Conservation (phyloP, 2,888 invertebrate genomes). For the Spatulosminthurus flaviceps region DNA sequence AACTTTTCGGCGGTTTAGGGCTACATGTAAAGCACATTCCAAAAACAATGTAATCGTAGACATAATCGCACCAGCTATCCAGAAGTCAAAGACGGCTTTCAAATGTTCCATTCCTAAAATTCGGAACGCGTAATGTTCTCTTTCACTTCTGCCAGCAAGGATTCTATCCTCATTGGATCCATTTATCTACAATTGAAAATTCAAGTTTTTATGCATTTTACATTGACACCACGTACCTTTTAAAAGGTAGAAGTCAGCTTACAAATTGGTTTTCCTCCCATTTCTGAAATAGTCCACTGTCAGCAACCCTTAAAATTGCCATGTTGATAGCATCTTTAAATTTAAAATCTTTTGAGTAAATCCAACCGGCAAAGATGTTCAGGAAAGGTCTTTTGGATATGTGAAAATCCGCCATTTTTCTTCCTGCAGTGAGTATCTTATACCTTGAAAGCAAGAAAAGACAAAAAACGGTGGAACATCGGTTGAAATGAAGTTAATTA, state of each 20-base stretch:
- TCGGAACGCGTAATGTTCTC: too few species aligned
- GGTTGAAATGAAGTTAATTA: not conserved
- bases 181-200: not conserved
- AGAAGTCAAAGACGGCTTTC: conserved; percentile 1
- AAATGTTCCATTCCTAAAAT: conserved; percentile 3
- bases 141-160: not conserved
- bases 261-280: conserved; percentile 41
- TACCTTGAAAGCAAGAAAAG: not conserved
- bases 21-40: not conserved
- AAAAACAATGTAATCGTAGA: not conserved
- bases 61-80: not conserved
- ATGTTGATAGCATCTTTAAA: conserved; percentile 34
- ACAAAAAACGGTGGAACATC: too few species aligned
- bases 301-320: conserved; percentile 34
- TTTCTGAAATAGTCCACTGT: conserved; percentile 35
- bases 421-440: not conserved
- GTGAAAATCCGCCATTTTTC: conserved; percentile 18
- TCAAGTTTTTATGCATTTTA: not conserved
- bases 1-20: too few species aligned
- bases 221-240: not conserved
- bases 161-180: not conserved
- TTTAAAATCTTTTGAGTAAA: conserved; percentile 32
- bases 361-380: conserved; percentile 42
- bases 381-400: conserved; percentile 39
- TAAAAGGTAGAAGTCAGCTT: not conserved